Percentiles rank a stretch among this genome's conserved stretches.
These are phyloP conservation scores for Catocala nupta DNA, from an alignment of 2,888 invertebrate species.

Conservation along the genomic window DNA sequence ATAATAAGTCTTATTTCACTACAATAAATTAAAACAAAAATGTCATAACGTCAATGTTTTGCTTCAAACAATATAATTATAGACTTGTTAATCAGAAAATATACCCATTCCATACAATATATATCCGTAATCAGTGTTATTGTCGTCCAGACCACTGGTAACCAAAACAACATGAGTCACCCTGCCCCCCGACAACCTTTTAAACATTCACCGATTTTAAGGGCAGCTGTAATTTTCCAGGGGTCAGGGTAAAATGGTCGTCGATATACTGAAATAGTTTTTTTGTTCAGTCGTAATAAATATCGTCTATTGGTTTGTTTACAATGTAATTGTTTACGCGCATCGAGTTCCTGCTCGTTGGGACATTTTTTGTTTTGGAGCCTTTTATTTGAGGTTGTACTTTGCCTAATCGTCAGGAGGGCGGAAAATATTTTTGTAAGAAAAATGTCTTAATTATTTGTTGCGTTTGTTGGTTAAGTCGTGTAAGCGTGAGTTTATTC, in stretches of 20 bases:
- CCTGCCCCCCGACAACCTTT: constrained; percentile 30
- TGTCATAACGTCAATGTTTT: no score
- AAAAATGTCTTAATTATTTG: no score
- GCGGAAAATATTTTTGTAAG: no score
- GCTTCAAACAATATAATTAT: no score
- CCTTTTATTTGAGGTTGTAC: neutral
- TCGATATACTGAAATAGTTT: constrained; percentile 44
- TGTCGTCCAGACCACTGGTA: constrained; percentile 57
- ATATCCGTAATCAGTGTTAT: constrained; percentile 59
- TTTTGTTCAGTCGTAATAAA: constrained; percentile 47
- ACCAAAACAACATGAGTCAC: constrained; percentile 50
- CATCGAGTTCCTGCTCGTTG: constrained; percentile 17
- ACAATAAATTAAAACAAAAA: no score
- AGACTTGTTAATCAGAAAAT: neutral
- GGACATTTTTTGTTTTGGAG: neutral
- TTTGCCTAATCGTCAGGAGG: neutral
- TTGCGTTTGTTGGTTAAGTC: no score
- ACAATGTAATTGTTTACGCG: constrained; percentile 39
- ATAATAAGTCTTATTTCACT: no score
- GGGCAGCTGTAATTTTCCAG: constrained; percentile 34
- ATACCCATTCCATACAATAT: constrained; percentile 45
- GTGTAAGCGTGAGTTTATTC: no score
- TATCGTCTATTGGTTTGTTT: constrained; percentile 54
- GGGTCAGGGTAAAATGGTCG: constrained; percentile 44
- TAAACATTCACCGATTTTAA: constrained; percentile 24